Percentiles rank a stretch among this genome's conserved stretches.
Conservation (phyloP, 2,888 invertebrate species). For the Allolobophora icterica region DNA sequence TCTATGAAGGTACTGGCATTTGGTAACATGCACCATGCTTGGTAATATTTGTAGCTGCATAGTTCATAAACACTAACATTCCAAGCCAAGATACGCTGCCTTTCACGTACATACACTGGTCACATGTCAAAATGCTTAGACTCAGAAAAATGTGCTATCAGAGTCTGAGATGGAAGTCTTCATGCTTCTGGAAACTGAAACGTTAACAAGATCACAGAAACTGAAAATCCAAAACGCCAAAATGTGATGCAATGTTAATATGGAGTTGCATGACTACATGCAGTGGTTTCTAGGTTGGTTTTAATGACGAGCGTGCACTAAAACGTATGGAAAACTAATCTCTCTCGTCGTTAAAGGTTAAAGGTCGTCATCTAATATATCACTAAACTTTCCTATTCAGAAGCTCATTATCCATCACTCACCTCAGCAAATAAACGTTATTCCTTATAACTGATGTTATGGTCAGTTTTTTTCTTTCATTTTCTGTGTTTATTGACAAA, state of each 20-base stretch:
- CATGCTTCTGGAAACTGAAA: constrained; percentile 7
- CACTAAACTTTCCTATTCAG: neutral
- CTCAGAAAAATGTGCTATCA: constrained; percentile 23
- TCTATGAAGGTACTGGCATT: neutral
- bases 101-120: neutral
- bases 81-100: neutral
- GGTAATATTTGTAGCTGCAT: neutral
- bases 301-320: too few species aligned
- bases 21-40: constrained; percentile 8
- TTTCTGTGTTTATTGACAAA: too few species aligned
- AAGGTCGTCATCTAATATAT: neutral
- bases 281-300: neutral
- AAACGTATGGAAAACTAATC: too few species aligned
- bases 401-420: neutral
- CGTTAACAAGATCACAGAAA: neutral
- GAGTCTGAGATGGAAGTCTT: neutral
- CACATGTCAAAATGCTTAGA: neutral
- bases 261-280: neutral
- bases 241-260: neutral
- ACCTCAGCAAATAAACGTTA: too few species aligned
- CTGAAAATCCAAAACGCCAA: neutral
- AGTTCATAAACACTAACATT: neutral
- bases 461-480: too few species aligned
- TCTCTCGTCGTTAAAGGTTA: too few species aligned
- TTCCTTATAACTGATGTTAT: too few species aligned